Evolutionary conservation across 2,888 invertebrate species (phyloP).

Genomic region (Cyclophora albipunctata): DNA sequence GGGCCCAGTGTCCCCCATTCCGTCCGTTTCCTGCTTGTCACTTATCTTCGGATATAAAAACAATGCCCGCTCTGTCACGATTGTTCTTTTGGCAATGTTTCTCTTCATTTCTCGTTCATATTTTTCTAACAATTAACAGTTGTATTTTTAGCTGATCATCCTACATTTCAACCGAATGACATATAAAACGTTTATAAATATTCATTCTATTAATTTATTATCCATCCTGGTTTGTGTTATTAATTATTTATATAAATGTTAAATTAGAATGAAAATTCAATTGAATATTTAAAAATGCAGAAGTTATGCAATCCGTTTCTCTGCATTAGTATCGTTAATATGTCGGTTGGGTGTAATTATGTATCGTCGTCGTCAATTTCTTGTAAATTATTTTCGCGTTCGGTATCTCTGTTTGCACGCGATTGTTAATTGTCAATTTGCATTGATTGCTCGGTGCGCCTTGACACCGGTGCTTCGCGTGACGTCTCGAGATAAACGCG

Average conservation of each 20-base stretch:
- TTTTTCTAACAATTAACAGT: slow-evolving; percentile 13
- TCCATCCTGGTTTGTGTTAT: too few species aligned
- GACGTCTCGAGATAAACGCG: slow-evolving; percentile 17
- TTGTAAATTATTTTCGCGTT: too few species aligned
- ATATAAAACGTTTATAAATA: background rate
- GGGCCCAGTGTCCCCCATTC: slow-evolving; percentile 44
- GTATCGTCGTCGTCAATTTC: background rate
- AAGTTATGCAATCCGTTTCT: too few species aligned
- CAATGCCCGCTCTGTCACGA: slow-evolving; percentile 48
- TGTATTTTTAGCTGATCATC: slow-evolving; percentile 19
- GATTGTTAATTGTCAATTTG: slow-evolving; percentile 45
- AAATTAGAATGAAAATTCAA: too few species aligned
- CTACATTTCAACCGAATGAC: background rate
- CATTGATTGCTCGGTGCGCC: slow-evolving; percentile 39
- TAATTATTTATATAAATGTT: too few species aligned
- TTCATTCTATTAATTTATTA: too few species aligned
- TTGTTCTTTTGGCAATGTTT: slow-evolving; percentile 37
- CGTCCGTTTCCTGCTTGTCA: slow-evolving; percentile 50
- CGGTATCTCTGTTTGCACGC: slow-evolving; percentile 7
- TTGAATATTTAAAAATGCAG: too few species aligned
- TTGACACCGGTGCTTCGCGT: slow-evolving; percentile 33
- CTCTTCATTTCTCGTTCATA: slow-evolving; percentile 35
- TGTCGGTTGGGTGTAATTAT: slow-evolving; percentile 5
- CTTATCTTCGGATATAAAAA: slow-evolving; percentile 49
- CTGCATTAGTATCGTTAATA: too few species aligned